A percentile compares a stretch with the other conserved stretches of the same genome.
Conservation (phyloP, 2,888 invertebrate species). For the Epirrhoe tristata region DNA sequence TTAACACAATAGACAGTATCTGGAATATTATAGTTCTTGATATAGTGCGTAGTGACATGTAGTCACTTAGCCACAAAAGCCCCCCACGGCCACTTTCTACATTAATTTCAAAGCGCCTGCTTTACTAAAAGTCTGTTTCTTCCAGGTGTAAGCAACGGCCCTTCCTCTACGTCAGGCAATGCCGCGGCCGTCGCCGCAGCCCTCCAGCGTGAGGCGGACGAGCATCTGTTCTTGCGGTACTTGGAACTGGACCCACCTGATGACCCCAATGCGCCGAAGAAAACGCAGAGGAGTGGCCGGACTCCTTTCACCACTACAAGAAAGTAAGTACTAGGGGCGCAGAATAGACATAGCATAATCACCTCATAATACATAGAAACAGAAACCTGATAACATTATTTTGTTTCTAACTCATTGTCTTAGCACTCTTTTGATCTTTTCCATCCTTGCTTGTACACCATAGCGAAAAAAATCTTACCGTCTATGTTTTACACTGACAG, state of each 20-base stretch:
- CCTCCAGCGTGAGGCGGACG: conserved; percentile 88
- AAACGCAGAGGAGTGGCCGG: conserved; percentile 87
- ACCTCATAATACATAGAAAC: too few species aligned
- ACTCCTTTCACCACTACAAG: conserved; percentile 94
- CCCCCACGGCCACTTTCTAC: too few species aligned
- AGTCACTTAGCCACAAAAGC: too few species aligned
- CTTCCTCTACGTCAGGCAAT: conserved; percentile 70
- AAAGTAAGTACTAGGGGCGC: conserved; percentile 65
- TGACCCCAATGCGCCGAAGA: conserved; percentile 85
- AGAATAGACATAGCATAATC: background rate
- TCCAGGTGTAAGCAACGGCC: conserved; percentile 75
- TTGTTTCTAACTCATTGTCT: too few species aligned
- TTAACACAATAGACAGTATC: too few species aligned
- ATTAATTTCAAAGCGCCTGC: too few species aligned
- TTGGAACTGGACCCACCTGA: conserved; percentile 92
- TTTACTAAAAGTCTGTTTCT: background rate
- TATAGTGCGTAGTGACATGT: too few species aligned
- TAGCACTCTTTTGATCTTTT: too few species aligned
- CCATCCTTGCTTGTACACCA: too few species aligned
- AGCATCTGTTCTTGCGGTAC: conserved; percentile 90
- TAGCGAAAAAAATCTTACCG: too few species aligned
- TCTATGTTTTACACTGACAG: background rate
- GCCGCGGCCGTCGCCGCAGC: conserved; percentile 84
- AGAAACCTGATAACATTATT: too few species aligned
- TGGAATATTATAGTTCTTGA: too few species aligned